phyloP scores from a whole-genome alignment of 2,888 invertebrate species.

The Stenotaenia linearis region DNA sequence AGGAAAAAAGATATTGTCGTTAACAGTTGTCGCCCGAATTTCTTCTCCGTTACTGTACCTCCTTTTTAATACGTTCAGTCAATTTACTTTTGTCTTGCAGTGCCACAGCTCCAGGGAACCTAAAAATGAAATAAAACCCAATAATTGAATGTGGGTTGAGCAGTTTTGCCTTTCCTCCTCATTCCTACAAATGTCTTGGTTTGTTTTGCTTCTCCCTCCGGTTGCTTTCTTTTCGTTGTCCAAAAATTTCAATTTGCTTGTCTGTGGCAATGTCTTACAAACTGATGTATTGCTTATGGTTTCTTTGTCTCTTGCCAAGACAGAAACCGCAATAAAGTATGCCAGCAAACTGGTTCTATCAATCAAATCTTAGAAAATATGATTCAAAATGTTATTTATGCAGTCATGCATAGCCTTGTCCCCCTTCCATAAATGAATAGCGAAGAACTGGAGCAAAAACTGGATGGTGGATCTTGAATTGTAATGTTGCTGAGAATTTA shows the following conservation, averaged over 20 bases:
- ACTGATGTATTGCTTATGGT: neutral
- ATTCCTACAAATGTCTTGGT: neutral
- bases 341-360: neutral
- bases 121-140: no score
- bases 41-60: no score
- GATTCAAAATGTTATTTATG: neutral
- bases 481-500: no score
- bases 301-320: neutral
- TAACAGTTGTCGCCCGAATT: no score
- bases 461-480: no score
- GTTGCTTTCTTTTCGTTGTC: neutral
- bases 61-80: no score
- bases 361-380: neutral
- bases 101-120: no score
- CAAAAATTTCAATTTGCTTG: neutral
- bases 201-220: neutral
- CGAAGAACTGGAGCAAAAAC: no score
- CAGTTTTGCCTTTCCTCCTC: no score
- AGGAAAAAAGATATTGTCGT: no score
- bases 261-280: neutral
- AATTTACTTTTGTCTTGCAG: no score
- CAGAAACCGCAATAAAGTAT: neutral
- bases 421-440: neutral
- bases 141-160: no score
- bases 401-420: neutral